Evolutionary conservation across 2,888 invertebrate genomes (phyloP).

Genomic region (Epistrophella euchroma): DNA sequence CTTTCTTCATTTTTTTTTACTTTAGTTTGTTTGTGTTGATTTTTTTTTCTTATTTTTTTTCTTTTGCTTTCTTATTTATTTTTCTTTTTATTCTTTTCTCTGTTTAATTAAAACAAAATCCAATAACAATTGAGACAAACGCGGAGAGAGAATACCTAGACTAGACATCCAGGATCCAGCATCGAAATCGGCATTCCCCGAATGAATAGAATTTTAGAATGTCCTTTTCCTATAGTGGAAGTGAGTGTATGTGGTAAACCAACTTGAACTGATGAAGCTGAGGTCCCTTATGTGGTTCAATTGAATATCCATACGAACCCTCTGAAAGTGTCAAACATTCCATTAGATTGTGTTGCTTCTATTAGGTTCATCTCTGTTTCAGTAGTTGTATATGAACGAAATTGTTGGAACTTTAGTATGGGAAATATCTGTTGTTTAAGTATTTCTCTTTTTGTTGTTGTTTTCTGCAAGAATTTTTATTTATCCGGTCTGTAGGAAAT

Average conservation of each 20-base stretch:
- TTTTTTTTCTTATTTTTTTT: conserved; percentile 5
- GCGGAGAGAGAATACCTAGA: not conserved
- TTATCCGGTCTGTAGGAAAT: not conserved
- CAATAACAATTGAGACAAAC: conserved; percentile 70
- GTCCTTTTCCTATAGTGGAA: conserved; percentile 33
- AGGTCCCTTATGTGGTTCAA: conserved; percentile 66
- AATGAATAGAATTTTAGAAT: conserved; percentile 67
- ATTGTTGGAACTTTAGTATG: not conserved
- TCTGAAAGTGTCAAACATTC: conserved; percentile 72
- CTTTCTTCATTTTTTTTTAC: conserved; percentile 12
- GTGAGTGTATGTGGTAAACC: conserved; percentile 66
- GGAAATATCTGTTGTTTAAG: not conserved
- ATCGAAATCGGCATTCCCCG: conserved; percentile 29
- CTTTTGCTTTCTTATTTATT: conserved; percentile 2
- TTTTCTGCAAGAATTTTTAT: not conserved
- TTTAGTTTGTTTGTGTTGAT: conserved; percentile 29
- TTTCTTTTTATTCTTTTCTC: conserved; percentile 42
- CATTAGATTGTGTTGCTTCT: conserved; percentile 69
- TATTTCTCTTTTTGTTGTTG: not conserved
- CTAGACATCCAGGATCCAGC: conserved; percentile 30
- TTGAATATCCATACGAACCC: conserved; percentile 68
- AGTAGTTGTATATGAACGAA: conserved; percentile 7
- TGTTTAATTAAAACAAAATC: conserved; percentile 76
- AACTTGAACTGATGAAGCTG: conserved; percentile 64
- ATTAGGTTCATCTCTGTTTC: conserved; percentile 55